Evolutionary conservation across 64 coral and sea anemone species (phyloP), one percentile per base, ranked within the genome.

Genomic region (Porites lutea): DNA sequence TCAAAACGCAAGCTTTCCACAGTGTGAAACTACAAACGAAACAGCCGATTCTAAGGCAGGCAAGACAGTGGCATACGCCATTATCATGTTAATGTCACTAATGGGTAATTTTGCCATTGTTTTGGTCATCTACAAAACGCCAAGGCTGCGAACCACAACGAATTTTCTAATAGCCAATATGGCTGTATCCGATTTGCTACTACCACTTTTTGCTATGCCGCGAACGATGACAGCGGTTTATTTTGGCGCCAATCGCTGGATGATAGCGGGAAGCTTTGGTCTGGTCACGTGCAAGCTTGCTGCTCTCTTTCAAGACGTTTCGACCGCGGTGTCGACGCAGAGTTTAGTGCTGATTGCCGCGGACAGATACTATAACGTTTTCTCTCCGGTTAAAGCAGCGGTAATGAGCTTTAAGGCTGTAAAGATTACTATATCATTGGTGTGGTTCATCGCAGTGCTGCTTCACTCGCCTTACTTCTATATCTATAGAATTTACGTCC

Each of bases 131-230:
- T 91, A 48, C 53, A 91, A 82, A 83, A 59, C 57, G n/a, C 78
- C 61, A 82, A 68, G 46, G n/a, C 67, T 91, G 52, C 66, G 65
- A 58, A 82, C 78, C 13, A 82, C 89, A 19, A 91, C 89, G 4
- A 91, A 80, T 80, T 82, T 82, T 13, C 78, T 91, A 20, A 91
- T 91, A 23, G 89, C 89, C 9, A 91, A 91, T 58, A 91, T 91
- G 89, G 79, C 77, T 22, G 53, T 91, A 13, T 91, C 89, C 23
- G 89, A 91, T 82, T 52, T 91, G 44, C 13, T 91, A 6, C 46
- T 80, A 49, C 70, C 78, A 13, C 27, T 91, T 43, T 91, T 82
- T 52, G 78, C 79, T 19, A 91, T 91, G 89, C 89, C 89, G 6
- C 78, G 78, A 20, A 71, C 69, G 23, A 58, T 91, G 20, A 62